Percentiles rank a stretch among this genome's conserved stretches.
Conservation (phyloP, 2,888 invertebrate genomes). For the Caenorhabditis imperialis region DNA sequence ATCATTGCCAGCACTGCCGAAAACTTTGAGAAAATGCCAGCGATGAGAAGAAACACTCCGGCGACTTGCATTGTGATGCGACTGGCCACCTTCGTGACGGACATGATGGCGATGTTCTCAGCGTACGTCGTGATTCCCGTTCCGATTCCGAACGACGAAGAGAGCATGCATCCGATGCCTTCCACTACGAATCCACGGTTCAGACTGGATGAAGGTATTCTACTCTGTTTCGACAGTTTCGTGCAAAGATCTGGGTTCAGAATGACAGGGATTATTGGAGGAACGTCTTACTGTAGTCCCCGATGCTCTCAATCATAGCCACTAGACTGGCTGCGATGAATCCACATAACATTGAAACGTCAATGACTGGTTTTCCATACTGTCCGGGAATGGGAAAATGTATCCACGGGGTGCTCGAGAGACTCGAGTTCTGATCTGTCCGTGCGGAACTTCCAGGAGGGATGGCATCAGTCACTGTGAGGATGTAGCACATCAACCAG, state of each 20-base stretch:
- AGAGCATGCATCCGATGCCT: conserved; percentile 64
- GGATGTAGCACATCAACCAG: conserved; percentile 67
- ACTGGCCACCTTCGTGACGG: conserved; percentile 69
- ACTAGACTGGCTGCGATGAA: conserved; percentile 69
- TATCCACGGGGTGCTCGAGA: conserved; percentile 69
- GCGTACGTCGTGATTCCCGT: conserved; percentile 72
- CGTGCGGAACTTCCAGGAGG: conserved; percentile 63
- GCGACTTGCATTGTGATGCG: conserved; percentile 72
- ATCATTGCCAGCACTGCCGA: conserved; percentile 71
- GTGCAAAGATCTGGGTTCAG: conserved; percentile 50
- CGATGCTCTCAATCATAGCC: conserved; percentile 69
- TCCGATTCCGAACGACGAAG: conserved; percentile 68
- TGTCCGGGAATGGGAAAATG: conserved; percentile 72
- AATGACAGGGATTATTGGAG: conserved; percentile 4
- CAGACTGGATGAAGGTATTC: conserved; percentile 58
- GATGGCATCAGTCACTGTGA: conserved; percentile 64
- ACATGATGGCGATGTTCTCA: conserved; percentile 71
- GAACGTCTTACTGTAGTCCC: conserved; percentile 51
- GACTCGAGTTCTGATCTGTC: conserved; percentile 67
- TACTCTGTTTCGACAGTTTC: conserved; percentile 60
- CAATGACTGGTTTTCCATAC: conserved; percentile 64
- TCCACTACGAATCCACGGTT: conserved; percentile 54
- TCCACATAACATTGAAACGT: conserved; percentile 63
- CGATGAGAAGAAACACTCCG: conserved; percentile 62
- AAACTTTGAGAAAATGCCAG: conserved; percentile 70